Base-by-base conservation (phyloP, 2,888 invertebrate genomes). In the Epirrhoe tristata region DNA sequence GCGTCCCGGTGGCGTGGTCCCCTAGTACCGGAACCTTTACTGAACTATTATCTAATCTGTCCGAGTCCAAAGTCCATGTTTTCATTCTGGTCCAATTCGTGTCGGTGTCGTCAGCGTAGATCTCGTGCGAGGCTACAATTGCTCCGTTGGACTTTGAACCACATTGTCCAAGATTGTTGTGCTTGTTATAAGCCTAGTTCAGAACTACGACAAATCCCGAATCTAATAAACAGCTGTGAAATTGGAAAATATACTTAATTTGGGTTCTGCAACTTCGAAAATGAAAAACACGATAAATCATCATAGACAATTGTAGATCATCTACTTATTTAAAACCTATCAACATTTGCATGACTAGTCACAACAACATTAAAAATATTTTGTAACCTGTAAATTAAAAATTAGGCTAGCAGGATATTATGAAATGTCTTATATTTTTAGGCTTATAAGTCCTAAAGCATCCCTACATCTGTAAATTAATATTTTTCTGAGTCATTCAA, bases 121-220 rank as follows among this genome's bases (percentile, higher is more conserved):
- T 77, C 77, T 76, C 76, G 78, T 74, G 74, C 74, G 73, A 56
- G 64, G 73, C 66, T 66, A 78, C 83, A 87, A 89, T 88, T 85
- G 86, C 74, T 74, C 64, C 63, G 55, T 65, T 81, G 88, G 85
- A 90, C 89, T 90, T 88, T 75, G 85, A 52, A 73, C 84, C 63
- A 43, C 66, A 85, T 88, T 88, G 86, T 88, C 70, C 73, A 74
- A 71, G 67, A 63, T 73, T 72, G 72, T 78, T 78, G 71, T 77
- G 69, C 59, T 71, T 64, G 46, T 43, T 63, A 58, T 74, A 80
- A 66, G 77, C 73, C 39, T 58, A 54, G 76, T 76, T 58, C 67
- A 78, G 58, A 74, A 69, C 60, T 57, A 39, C 57, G 36, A 50
- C n/a, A 32, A 52, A 43, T 39, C 6, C 16, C 12, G n/a, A 34